Conservation (phyloP, 2,113 vertebrate species). For the Xenotilapia leptura region DNA sequence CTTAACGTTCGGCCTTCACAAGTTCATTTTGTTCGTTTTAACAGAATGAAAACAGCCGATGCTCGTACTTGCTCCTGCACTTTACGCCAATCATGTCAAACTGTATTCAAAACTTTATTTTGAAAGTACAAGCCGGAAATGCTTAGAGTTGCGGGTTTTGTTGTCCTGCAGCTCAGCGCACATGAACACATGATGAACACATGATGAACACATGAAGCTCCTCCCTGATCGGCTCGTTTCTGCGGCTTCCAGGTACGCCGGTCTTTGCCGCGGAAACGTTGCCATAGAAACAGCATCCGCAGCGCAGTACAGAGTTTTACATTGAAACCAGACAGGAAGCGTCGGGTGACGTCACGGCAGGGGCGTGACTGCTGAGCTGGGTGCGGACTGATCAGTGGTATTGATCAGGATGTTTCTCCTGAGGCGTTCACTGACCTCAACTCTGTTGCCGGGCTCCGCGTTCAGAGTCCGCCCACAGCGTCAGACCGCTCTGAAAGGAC, state of each 20-base stretch:
- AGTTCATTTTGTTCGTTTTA: background rate
- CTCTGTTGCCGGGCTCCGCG: background rate
- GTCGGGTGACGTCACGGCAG: background rate
- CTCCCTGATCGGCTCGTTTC: background rate
- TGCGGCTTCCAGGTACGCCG: background rate
- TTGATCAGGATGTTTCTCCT: background rate
- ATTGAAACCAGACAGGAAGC: background rate
- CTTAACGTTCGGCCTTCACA: background rate
- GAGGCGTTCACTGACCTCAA: background rate
- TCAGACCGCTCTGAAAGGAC: background rate
- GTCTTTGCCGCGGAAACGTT: background rate
- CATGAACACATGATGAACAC: background rate
- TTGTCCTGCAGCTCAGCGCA: background rate
- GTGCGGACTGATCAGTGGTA: background rate
- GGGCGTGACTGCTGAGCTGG: background rate
- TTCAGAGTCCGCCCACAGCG: background rate
- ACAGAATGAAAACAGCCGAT: background rate
- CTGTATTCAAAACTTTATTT: background rate
- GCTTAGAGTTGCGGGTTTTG: background rate
- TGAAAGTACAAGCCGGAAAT: background rate
- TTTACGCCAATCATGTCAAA: background rate
- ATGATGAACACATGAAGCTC: background rate
- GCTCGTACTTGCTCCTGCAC: background rate
- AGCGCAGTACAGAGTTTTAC: background rate
- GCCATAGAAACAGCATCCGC: background rate